These are phyloP conservation scores for Cliona cf. orientalis DNA, from an alignment of 37 sponge, comb jelly and placozoan genomes.

Conservation along the genomic window DNA sequence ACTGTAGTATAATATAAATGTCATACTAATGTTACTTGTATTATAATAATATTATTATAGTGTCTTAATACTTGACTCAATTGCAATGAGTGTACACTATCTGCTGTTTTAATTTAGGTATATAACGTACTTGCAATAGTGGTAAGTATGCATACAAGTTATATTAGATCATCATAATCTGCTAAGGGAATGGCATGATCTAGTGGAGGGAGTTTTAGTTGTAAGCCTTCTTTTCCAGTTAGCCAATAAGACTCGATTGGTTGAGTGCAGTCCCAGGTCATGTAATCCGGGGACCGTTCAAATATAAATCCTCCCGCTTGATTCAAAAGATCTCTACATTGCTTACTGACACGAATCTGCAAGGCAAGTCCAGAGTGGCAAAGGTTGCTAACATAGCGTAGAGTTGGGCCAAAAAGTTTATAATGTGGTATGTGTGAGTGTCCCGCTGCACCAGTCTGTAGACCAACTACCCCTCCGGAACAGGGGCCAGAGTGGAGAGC, in stretches of 20 bases:
- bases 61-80: no score
- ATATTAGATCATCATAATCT: slow-evolving; percentile 61
- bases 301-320: slow-evolving; percentile 48
- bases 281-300: slow-evolving; percentile 80
- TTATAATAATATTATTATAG: no score
- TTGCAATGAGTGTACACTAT: no score
- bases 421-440: slow-evolving; percentile 54
- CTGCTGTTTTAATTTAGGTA: no score
- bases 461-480: slow-evolving; percentile 67
- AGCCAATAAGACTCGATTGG: slow-evolving; percentile 85
- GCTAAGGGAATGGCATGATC: slow-evolving; percentile 64
- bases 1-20: no score
- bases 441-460: slow-evolving; percentile 34
- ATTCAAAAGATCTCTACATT: slow-evolving; percentile 45
- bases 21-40: no score
- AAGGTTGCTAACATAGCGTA: slow-evolving; percentile 33
- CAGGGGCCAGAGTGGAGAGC: slow-evolving; percentile 78
- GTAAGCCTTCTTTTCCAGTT: slow-evolving; percentile 41
- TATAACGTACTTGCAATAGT: no score
- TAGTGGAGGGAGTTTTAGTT: slow-evolving; percentile 51
- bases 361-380: slow-evolving; percentile 71
- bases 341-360: slow-evolving; percentile 78
- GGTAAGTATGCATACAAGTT: no score
- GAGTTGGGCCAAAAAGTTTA: slow-evolving; percentile 61
- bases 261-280: neutral